These are phyloP conservation scores for Tolypeutes matacus DNA, from an alignment of 2,797 vertebrate genomes.

Conservation along the genomic window DNA sequence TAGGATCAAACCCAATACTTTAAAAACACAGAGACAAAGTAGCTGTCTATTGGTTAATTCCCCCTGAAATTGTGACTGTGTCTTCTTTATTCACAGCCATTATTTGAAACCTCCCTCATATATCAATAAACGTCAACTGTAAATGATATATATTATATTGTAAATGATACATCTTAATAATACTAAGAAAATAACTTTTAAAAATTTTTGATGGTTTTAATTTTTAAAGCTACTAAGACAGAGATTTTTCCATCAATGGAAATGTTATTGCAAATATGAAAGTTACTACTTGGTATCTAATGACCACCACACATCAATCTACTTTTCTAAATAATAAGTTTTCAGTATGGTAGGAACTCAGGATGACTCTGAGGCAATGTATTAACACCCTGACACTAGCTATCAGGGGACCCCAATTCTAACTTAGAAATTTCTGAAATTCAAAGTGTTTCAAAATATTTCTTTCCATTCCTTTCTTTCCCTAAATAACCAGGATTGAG, in stretches of 20 bases:
- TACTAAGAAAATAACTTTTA: background rate
- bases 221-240: background rate
- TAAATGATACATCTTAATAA: background rate
- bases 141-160: background rate
- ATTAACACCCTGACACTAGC: background rate
- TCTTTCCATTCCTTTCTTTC: background rate
- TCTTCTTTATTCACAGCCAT: background rate
- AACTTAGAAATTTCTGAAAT: background rate
- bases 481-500: background rate
- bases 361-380: background rate
- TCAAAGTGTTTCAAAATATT: background rate
- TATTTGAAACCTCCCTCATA: background rate
- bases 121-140: background rate
- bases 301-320: background rate
- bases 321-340: background rate
- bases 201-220: background rate
- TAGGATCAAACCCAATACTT: background rate
- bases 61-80: background rate
- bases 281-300: background rate
- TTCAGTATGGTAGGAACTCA: background rate
- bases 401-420: background rate
- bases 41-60: background rate
- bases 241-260: background rate
- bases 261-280: background rate
- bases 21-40: constrained; percentile 34